A percentile compares a stretch with the other conserved stretches of the same genome.
Evolutionary conservation across 2,797 vertebrate species (phyloP).

Genomic region (Scleropages formosus): DNA sequence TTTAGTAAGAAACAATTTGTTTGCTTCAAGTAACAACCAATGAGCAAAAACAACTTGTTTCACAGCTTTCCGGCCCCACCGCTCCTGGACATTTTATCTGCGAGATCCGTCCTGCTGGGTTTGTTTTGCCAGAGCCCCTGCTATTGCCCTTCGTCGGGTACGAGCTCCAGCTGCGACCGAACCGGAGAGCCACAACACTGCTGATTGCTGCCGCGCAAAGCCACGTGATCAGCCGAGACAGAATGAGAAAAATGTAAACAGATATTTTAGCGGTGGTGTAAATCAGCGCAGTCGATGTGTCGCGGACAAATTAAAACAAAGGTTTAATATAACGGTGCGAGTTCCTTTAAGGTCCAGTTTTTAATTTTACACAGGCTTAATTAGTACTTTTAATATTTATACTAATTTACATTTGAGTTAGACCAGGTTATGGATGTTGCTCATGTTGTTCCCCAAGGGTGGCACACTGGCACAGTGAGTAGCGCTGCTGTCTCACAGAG

Average conservation of each 20-base stretch:
- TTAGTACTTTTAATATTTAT: no score
- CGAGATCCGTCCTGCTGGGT: conserved; percentile 38
- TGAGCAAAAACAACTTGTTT: conserved; percentile 36
- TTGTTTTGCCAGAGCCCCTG: conserved; percentile 50
- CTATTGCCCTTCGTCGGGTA: not conserved
- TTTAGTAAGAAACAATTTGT: not conserved
- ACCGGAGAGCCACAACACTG: not conserved
- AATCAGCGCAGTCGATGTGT: not conserved
- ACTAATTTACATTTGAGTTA: not conserved
- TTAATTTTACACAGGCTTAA: not conserved
- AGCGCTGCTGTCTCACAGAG: no score
- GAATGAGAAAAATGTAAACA: conserved; percentile 8
- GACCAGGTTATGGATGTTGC: not conserved
- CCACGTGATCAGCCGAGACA: not conserved
- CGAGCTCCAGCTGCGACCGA: conserved; percentile 30
- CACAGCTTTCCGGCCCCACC: not conserved
- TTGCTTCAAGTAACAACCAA: conserved; percentile 30
- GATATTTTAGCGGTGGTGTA: not conserved
- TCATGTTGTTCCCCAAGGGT: no score
- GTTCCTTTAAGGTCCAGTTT: not conserved
- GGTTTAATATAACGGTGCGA: not conserved
- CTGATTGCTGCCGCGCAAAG: not conserved
- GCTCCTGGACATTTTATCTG: conserved; percentile 40
- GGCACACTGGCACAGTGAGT: no score
- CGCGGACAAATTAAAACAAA: not conserved